Conservation (phyloP, 2,797 vertebrate species). For the Rhinatrema bivittatum region DNA sequence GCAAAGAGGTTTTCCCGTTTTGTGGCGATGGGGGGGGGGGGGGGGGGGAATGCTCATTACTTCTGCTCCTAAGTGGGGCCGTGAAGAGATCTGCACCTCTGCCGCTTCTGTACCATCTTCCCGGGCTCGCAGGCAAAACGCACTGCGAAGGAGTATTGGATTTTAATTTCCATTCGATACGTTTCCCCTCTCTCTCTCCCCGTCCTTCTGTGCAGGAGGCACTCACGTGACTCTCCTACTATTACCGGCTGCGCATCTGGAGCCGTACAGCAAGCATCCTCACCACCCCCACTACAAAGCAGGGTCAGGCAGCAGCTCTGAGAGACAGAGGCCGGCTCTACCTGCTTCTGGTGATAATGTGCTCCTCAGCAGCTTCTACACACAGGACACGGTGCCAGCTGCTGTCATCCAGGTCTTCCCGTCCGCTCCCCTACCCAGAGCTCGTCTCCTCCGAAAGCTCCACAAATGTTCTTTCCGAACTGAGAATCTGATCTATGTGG, state of each 20-base stretch:
- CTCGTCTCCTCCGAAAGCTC: no score
- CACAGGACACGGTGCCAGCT: background rate
- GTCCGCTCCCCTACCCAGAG: background rate
- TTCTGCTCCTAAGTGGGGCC: no score
- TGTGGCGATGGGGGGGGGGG: no score
- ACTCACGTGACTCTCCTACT: background rate
- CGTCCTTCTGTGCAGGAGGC: background rate
- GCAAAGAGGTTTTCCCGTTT: no score
- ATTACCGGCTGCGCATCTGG: conserved; percentile 21
- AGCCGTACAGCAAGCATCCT: conserved; percentile 21
- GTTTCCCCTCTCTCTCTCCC: background rate
- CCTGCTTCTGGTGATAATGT: conserved; percentile 31
- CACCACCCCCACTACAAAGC: conserved; percentile 37
- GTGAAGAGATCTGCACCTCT: no score
- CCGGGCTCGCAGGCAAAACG: conserved; percentile 1
- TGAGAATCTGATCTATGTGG: no score
- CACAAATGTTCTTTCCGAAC: no score
- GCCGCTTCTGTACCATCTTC: no score
- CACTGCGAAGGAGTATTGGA: background rate
- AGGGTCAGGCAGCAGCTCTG: conserved; percentile 35
- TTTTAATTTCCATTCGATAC: conserved; percentile 17
- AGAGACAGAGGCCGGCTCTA: conserved; percentile 30
- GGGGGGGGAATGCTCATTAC: no score
- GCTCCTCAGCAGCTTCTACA: conserved; percentile 9
- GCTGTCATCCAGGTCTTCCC: background rate